Percentiles rank a stretch among this genome's conserved stretches.
These are phyloP conservation scores for Salarias fasciatus DNA, from an alignment of 2,797 vertebrate genomes.

Conservation along the genomic window DNA sequence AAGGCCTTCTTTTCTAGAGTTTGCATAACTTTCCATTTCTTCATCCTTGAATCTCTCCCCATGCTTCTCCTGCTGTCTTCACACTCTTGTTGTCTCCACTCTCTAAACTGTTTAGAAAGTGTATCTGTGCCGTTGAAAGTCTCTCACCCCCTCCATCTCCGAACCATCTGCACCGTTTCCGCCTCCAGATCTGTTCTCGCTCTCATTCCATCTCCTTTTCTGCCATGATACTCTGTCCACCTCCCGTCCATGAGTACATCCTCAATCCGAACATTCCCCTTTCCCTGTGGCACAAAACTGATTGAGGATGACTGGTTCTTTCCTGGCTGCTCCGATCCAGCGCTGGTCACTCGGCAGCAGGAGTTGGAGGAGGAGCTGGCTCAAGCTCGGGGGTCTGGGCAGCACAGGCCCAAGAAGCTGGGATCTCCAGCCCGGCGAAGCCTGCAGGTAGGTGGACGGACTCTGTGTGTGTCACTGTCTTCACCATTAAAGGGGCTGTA, in stretches of 20 bases:
- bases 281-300: slow-evolving; percentile 98
- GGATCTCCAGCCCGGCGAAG: slow-evolving; percentile 76
- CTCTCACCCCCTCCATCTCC: slow-evolving; percentile 18
- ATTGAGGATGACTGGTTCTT: slow-evolving; percentile 99
- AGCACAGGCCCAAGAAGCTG: slow-evolving; percentile 83
- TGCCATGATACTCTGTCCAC: slow-evolving; percentile 46
- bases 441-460: slow-evolving; percentile 89
- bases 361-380: slow-evolving; percentile 95
- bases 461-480: too few relatives aligned
- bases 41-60: slow-evolving; percentile 27
- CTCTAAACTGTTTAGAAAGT: slow-evolving; percentile 22
- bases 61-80: slow-evolving; percentile 49
- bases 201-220: slow-evolving; percentile 48
- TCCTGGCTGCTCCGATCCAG: slow-evolving; percentile 99
- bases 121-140: slow-evolving; percentile 41
- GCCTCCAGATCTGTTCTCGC: slow-evolving; percentile 23
- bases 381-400: slow-evolving; percentile 83
- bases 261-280: slow-evolving; percentile 60
- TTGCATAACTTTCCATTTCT: slow-evolving; percentile 23
- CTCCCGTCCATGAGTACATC: slow-evolving; percentile 18
- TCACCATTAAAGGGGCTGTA: too few relatives aligned
- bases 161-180: slow-evolving; percentile 21
- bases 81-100: slow-evolving; percentile 24
- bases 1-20: slow-evolving; percentile 11
- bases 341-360: slow-evolving; percentile 93